A percentile compares a stretch with the other conserved stretches of the same genome.
phyloP scores from a whole-genome alignment of 2,888 invertebrate genomes.

The Erynnis tages region DNA sequence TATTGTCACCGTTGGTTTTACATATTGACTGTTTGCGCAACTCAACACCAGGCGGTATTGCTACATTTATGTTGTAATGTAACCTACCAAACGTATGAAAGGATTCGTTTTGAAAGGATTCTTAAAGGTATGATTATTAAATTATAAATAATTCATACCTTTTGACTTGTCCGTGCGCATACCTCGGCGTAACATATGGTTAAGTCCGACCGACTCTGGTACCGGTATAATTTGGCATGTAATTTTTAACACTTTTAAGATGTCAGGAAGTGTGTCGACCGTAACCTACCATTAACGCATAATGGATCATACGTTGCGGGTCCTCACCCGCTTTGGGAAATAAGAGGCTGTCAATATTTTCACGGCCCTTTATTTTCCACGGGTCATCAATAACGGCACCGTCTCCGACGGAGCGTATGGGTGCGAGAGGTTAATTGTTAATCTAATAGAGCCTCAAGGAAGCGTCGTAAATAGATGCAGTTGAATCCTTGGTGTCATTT shows the following conservation, averaged over 20 bases:
- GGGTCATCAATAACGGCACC: slow-evolving; percentile 35
- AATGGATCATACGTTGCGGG: slow-evolving; percentile 14
- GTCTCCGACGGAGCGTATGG: slow-evolving; percentile 11
- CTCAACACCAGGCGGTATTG: neutral
- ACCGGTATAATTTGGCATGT: slow-evolving; percentile 16
- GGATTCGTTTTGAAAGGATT: neutral
- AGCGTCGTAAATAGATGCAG: slow-evolving; percentile 49
- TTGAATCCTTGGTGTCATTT: slow-evolving; percentile 56
- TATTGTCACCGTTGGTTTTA: slow-evolving; percentile 19
- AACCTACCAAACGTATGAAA: neutral
- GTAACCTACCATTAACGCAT: slow-evolving; percentile 20
- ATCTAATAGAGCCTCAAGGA: slow-evolving; percentile 38
- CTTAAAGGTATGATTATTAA: slow-evolving; percentile 17
- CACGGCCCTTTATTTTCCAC: slow-evolving; percentile 23
- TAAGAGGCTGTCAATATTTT: slow-evolving; percentile 31
- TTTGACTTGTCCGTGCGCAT: neutral
- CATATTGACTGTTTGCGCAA: slow-evolving; percentile 9
- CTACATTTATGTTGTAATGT: neutral
- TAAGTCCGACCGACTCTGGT: slow-evolving; percentile 6
- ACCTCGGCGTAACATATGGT: slow-evolving; percentile 17
- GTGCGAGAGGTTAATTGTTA: slow-evolving; percentile 46
- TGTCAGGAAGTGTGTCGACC: slow-evolving; percentile 24
- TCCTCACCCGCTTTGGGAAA: slow-evolving; percentile 24
- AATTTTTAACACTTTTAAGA: slow-evolving; percentile 27
- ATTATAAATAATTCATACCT: slow-evolving; percentile 11